Evolutionary conservation across 2,113 vertebrate genomes (phyloP), one percentile per base, ranked within the genome.

Genomic region (Microcebus murinus): DNA sequence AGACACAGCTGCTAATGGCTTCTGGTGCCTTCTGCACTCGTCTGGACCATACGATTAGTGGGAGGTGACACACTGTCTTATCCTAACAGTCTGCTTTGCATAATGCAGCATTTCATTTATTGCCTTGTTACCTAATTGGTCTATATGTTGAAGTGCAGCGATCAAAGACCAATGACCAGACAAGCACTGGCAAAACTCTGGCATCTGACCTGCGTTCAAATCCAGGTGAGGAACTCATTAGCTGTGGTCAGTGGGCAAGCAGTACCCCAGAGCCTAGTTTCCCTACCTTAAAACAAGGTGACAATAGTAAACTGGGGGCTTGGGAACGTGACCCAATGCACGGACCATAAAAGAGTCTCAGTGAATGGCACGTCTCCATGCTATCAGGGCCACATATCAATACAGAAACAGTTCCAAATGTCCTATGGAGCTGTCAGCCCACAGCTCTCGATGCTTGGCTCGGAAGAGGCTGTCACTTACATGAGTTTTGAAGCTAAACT

Each of bases 361-460:
- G 77, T 15, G 15, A 89, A 31, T 0, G 18, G 68, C 68, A 21
- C 0, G 3, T 25, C 36, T 73, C 45, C 13, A 17, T 1, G 6
- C 17, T 34, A 14, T 0, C 0, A 3, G 67, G 48, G 31, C 55
- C 4, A 14, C 3, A 13, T 29, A 17, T 48, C 50, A 27, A 45
- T 5, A 57, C 18, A 2, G 23, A 55, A 10, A 42, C 34, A 50
- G n/a, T 29, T 50, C 31, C 42, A 1, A n/a, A 42, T 3, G 71
- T 1, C 13, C 3, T 27, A 20, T 3, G 80, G n/a, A 14, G 52
- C 63, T 61, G 65, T 10, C 9, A 42, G 39, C 7, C 13, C 67
- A 21, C 0, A 6, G 65, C 36, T 48, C 45, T 39, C 0, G 2
- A 42, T 4, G 10, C 3, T 4, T 12, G 63, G 25, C 63, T 61